A percentile compares a stretch with the other conserved stretches of the same genome.
phyloP scores from a whole-genome alignment of 2,888 invertebrate genomes.

The Odontothrips loti region DNA sequence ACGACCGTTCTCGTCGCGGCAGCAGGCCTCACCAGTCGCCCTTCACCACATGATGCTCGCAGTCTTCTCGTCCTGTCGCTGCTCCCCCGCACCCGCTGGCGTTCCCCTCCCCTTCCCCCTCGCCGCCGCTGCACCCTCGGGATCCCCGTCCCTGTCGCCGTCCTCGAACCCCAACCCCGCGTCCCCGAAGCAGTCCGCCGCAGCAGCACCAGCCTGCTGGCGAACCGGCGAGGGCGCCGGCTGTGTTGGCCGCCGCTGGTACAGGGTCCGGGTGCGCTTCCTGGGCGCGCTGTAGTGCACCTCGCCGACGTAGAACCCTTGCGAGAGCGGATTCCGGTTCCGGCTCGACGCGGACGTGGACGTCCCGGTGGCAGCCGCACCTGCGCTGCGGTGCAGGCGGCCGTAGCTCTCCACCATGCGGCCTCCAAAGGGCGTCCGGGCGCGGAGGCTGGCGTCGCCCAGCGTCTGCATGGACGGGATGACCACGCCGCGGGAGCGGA shows the following conservation, averaged over 20 bases:
- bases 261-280: conserved; percentile 8
- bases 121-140: not conserved
- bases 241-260: conserved; percentile 10
- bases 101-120: not conserved
- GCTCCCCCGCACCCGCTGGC: not conserved
- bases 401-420: conserved; percentile 18
- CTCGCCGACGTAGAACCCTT: conserved; percentile 21
- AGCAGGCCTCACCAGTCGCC: too few relatives aligned
- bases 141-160: not conserved
- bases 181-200: not conserved
- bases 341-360: not conserved
- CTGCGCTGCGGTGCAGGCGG: not conserved
- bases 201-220: not conserved
- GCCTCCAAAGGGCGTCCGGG: not conserved
- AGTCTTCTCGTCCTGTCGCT: not conserved
- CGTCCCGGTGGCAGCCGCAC: not conserved
- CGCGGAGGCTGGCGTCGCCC: conserved; percentile 17
- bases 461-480: conserved; percentile 21
- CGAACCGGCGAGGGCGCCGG: not conserved
- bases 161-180: too few relatives aligned
- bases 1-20: too few relatives aligned
- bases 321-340: conserved; percentile 5
- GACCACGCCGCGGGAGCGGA: not conserved
- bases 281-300: conserved; percentile 18
- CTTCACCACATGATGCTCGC: conserved; percentile 17